phyloP scores from a whole-genome alignment of 2,888 invertebrate species.

The Drosophila merina region DNA sequence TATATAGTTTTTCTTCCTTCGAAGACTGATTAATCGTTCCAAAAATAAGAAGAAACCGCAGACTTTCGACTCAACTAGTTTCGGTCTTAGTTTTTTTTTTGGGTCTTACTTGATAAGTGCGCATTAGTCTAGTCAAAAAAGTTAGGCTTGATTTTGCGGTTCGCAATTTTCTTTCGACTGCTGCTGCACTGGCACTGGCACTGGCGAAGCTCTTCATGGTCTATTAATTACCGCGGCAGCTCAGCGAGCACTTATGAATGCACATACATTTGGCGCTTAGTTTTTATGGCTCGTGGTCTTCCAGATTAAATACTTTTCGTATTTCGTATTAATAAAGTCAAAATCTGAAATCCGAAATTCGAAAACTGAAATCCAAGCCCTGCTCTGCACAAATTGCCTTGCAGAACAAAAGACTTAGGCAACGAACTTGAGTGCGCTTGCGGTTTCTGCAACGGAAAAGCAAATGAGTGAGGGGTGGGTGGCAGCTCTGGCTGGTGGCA shows the following conservation, averaged over 20 bases:
- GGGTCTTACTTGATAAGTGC: conserved; percentile 39
- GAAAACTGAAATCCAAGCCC: conserved; percentile 24
- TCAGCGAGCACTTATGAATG: conserved; percentile 30
- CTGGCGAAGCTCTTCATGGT: conserved; percentile 65
- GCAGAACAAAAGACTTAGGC: conserved; percentile 63
- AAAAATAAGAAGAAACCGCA: neutral
- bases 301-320: conserved; percentile 11
- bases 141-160: conserved; percentile 31
- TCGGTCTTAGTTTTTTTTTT: neutral
- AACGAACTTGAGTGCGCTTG: conserved; percentile 57
- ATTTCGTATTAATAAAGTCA: conserved; percentile 9
- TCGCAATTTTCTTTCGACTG: conserved; percentile 60
- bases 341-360: conserved; percentile 4
- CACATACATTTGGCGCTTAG: conserved; percentile 31
- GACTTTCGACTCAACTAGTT: neutral
- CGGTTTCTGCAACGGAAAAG: conserved; percentile 36
- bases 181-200: no score
- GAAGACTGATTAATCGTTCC: neutral
- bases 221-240: conserved; percentile 63
- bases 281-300: conserved; percentile 29
- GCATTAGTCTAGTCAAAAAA: conserved; percentile 28
- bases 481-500: neutral
- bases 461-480: neutral
- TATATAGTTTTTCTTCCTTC: neutral
- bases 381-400: conserved; percentile 1